phyloP scores from a whole-genome alignment of 2,113 vertebrate genomes.

The Aptenodytes forsteri region DNA sequence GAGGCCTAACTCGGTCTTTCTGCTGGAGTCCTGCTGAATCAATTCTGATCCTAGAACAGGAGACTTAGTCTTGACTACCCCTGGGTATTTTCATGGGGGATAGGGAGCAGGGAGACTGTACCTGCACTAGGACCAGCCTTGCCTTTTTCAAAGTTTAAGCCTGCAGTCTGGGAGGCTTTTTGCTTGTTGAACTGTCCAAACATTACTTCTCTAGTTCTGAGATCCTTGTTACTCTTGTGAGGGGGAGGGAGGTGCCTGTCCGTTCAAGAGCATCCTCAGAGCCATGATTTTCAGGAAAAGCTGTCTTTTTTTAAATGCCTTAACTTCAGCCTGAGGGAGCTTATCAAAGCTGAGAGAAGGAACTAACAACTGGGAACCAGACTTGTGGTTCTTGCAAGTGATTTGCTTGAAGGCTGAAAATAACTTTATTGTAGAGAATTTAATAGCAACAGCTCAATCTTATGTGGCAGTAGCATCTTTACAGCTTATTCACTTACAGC shows the following conservation, averaged over 20 bases:
- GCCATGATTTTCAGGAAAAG: background rate
- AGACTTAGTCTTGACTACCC: background rate
- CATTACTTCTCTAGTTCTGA: accelerated
- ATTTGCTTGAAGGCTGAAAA: background rate
- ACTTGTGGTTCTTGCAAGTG: background rate
- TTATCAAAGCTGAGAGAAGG: background rate
- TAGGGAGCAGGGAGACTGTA: background rate
- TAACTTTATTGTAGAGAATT: background rate
- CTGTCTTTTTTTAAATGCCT: background rate
- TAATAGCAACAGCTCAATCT: background rate
- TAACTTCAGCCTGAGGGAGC: background rate
- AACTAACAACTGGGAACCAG: background rate
- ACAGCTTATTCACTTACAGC: background rate
- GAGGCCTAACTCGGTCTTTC: background rate
- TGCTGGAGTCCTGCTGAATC: background rate
- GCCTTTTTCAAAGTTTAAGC: background rate
- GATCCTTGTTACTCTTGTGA: background rate
- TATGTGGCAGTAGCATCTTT: background rate
- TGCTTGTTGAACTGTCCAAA: background rate
- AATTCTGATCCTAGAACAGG: background rate
- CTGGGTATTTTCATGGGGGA: background rate
- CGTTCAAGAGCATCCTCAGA: background rate
- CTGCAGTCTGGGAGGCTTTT: background rate
- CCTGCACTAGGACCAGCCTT: background rate
- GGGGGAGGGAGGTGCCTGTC: background rate